Conservation (phyloP, 2,888 invertebrate species). For the Lasioglossum morio region DNA sequence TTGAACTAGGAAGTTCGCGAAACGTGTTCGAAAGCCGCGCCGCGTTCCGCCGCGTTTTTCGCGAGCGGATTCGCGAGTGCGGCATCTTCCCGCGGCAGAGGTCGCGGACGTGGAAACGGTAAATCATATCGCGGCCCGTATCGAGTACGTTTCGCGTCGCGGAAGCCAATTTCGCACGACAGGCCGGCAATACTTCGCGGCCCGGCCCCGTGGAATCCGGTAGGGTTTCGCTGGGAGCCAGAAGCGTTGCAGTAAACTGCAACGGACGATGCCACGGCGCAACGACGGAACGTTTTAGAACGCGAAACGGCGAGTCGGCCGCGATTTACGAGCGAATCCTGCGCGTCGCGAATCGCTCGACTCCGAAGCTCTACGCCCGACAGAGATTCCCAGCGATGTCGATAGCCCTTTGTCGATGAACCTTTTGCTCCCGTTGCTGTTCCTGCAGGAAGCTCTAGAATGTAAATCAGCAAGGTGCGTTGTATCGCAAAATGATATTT, state of each 20-base stretch:
- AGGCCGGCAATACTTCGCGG: conserved; percentile 41
- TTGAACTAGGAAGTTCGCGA: neutral
- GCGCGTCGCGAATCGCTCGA: conserved; percentile 62
- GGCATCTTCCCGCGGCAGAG: conserved; percentile 19
- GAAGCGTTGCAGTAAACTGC: conserved; percentile 64
- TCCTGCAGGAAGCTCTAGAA: neutral
- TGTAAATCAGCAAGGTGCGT: neutral
- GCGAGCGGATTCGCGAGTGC: neutral
- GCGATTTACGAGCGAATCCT: conserved; percentile 69
- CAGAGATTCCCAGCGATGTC: conserved; percentile 19
- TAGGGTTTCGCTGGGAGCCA: conserved; percentile 65
- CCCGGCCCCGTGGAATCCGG: conserved; percentile 63
- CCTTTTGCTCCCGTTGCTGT: neutral
- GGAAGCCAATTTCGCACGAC: conserved; percentile 69
- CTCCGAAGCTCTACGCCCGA: conserved; percentile 32
- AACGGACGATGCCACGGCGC: conserved; percentile 37
- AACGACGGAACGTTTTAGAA: conserved; percentile 61
- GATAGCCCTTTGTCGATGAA: conserved; percentile 39
- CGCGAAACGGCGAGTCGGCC: conserved; percentile 58
- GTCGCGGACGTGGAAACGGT: conserved; percentile 66
- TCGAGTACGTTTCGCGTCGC: conserved; percentile 60
- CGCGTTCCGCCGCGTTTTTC: neutral
- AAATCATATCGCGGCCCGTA: conserved; percentile 64
- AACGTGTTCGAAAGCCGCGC: no score
- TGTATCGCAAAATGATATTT: neutral